Conservation (phyloP, 2,113 vertebrate species). For the Asarcornis scutulata region DNA sequence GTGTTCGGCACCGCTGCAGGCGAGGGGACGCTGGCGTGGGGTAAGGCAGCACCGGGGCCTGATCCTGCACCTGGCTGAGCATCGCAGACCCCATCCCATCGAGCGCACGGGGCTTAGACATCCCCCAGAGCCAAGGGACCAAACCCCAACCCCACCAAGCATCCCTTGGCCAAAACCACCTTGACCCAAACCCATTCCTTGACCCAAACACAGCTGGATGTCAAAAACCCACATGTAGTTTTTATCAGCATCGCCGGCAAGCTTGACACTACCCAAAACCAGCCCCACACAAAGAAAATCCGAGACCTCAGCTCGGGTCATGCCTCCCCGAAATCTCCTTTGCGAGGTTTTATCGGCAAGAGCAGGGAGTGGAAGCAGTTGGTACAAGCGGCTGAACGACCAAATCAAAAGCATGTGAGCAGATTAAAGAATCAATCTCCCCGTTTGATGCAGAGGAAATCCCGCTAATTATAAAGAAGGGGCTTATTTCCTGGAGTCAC, state of each 20-base stretch:
- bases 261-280: background rate
- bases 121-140: no score
- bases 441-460: slow-evolving; percentile 70
- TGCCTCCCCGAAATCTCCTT: slow-evolving; percentile 62
- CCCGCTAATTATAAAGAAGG: slow-evolving; percentile 65
- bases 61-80: no score
- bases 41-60: background rate
- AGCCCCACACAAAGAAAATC: slow-evolving; percentile 44
- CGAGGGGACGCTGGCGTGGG: background rate
- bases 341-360: slow-evolving; percentile 47
- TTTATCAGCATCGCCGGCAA: background rate
- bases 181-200: no score
- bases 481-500: slow-evolving; percentile 68
- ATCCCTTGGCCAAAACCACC: no score
- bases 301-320: slow-evolving; percentile 33
- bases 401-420: slow-evolving; percentile 76
- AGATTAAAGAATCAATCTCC: slow-evolving; percentile 72
- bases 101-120: no score
- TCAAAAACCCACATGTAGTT: rapidly evolving
- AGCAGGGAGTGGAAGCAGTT: slow-evolving; percentile 60
- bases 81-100: no score
- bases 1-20: background rate
- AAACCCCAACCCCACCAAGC: no score
- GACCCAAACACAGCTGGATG: rapidly evolving
- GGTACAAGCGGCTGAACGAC: slow-evolving; percentile 65